Percentiles rank a stretch among this genome's conserved stretches.
These are phyloP conservation scores for Lutra lutra DNA, from an alignment of 2,797 vertebrate species.

Conservation along the genomic window DNA sequence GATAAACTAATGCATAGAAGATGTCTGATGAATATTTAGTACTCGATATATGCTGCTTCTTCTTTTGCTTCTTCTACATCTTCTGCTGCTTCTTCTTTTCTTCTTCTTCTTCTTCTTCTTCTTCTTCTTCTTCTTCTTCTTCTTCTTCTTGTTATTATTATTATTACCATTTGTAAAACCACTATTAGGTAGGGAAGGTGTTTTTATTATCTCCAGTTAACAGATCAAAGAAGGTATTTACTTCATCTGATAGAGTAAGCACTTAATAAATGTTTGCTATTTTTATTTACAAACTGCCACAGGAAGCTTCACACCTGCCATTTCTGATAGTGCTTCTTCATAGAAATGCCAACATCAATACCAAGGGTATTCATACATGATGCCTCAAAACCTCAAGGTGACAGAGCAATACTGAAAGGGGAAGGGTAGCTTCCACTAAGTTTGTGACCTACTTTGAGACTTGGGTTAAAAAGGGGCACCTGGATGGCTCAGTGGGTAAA, in stretches of 20 bases:
- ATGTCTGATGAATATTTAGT: background rate
- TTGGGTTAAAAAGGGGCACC: background rate
- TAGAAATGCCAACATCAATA: background rate
- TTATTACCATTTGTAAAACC: background rate
- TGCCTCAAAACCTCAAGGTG: background rate
- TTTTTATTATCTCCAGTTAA: constrained; percentile 23
- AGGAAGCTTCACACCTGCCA: background rate
- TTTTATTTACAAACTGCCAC: background rate
- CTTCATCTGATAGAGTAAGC: background rate
- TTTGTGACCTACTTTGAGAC: background rate
- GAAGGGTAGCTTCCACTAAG: background rate
- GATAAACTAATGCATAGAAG: background rate
- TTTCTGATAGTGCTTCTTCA: background rate
- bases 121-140: no score
- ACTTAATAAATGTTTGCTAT: background rate
- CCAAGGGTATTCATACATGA: background rate
- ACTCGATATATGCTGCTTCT: background rate
- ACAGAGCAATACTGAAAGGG: background rate
- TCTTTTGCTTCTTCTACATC: background rate
- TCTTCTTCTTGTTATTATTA: background rate
- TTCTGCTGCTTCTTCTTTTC: accelerated
- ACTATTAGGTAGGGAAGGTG: background rate
- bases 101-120: no score
- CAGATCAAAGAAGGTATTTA: background rate
- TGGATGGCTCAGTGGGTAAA: background rate